Evolutionary conservation across 1,140 invertebrate genomes (phyloP).

Genomic region (Dryas iulia): DNA sequence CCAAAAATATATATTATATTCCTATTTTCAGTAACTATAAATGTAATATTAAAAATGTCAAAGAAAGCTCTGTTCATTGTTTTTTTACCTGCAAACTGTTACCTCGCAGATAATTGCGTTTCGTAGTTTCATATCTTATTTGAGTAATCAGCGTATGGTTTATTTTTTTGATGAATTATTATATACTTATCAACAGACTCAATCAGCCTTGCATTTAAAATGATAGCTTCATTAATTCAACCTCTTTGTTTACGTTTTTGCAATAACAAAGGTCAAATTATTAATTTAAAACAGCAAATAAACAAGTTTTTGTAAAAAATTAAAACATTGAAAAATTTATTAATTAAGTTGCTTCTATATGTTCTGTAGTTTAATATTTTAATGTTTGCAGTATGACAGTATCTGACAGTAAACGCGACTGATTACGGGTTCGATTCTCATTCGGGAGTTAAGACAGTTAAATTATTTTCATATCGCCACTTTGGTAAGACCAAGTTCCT

Average conservation of each 20-base stretch:
- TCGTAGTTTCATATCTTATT: slow-evolving; percentile 5
- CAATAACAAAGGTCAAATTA: neutral
- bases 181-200: neutral
- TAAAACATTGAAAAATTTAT: neutral
- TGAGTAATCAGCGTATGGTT: neutral
- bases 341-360: neutral
- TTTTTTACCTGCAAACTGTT: neutral
- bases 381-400: too few species aligned
- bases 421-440: too few species aligned
- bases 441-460: too few species aligned
- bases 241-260: neutral
- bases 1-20: too few species aligned
- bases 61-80: neutral
- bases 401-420: too few species aligned
- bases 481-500: too few species aligned
- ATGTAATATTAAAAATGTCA: too few species aligned
- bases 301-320: neutral
- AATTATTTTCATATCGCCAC: too few species aligned
- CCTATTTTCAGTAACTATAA: too few species aligned
- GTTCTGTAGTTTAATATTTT: neutral
- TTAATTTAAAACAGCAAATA: neutral
- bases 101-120: neutral
- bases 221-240: slow-evolving; percentile 2
- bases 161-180: neutral
- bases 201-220: slow-evolving; percentile 2